Evolutionary conservation across 2,797 vertebrate species (phyloP).

Genomic region (Parambassis ranga): DNA sequence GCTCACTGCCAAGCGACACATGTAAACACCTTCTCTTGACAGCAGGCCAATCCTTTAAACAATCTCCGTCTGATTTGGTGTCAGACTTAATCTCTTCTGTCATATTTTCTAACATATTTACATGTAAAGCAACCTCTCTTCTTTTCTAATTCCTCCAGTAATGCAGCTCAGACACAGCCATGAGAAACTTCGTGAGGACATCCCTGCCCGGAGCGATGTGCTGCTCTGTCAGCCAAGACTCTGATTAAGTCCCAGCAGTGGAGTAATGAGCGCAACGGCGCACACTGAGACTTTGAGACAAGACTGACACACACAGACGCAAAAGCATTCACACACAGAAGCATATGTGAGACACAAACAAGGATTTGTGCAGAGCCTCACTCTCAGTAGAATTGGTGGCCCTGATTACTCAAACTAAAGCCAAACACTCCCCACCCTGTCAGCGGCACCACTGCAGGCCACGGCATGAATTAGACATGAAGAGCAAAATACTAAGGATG

Average conservation of each 20-base stretch:
- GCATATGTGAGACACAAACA: slow-evolving; percentile 23
- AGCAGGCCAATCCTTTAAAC: neutral
- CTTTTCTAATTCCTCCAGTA: neutral
- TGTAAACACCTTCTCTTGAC: neutral
- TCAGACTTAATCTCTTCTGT: neutral
- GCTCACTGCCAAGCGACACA: no score
- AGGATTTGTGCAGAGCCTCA: slow-evolving; percentile 53
- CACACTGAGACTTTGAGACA: slow-evolving; percentile 10
- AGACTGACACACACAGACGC: slow-evolving; percentile 25
- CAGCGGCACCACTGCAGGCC: slow-evolving; percentile 56
- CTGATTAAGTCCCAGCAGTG: slow-evolving; percentile 51
- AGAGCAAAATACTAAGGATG: slow-evolving; percentile 26
- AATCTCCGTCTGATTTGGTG: neutral
- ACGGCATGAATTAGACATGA: slow-evolving; percentile 65
- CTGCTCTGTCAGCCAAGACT: slow-evolving; percentile 43
- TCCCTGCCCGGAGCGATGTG: slow-evolving; percentile 40
- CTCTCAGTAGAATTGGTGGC: slow-evolving; percentile 42
- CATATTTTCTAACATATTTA: neutral
- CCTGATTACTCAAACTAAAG: slow-evolving; percentile 56
- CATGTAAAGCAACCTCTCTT: neutral
- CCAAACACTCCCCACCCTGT: slow-evolving; percentile 51
- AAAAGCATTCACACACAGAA: slow-evolving; percentile 10
- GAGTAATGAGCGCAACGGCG: slow-evolving; percentile 36
- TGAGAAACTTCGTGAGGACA: slow-evolving; percentile 46
- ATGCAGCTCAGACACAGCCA: slow-evolving; percentile 16